Conservation (phyloP, 2,113 vertebrate species). For the Murina feae region DNA sequence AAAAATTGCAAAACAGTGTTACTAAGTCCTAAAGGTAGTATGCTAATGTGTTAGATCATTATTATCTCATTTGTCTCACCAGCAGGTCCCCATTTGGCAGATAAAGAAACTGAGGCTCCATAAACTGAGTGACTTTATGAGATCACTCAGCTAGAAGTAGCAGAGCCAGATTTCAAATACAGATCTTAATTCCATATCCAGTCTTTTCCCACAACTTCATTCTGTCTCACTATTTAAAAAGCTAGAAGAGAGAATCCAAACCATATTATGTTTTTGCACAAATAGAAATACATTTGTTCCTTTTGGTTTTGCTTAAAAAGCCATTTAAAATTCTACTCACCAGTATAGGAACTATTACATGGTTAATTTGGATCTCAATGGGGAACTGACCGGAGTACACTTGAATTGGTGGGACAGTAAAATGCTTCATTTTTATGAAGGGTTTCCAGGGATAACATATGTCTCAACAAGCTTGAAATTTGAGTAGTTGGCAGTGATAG, state of each 20-base stretch:
- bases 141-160: neutral
- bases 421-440: slow-evolving; percentile 59
- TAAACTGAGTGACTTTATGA: neutral
- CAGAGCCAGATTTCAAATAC: slow-evolving; percentile 7
- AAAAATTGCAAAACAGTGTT: neutral
- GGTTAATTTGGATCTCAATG: slow-evolving; percentile 54
- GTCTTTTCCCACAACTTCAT: neutral
- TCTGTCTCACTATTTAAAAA: slow-evolving; percentile 30
- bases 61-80: neutral
- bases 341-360: slow-evolving; percentile 32
- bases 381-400: slow-evolving; percentile 29
- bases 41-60: neutral
- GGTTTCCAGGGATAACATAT: slow-evolving; percentile 72
- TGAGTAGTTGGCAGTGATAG: slow-evolving; percentile 53
- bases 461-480: slow-evolving; percentile 70
- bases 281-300: slow-evolving; percentile 33
- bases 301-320: slow-evolving; percentile 58
- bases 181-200: neutral
- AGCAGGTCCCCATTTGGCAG: neutral
- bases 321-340: slow-evolving; percentile 41
- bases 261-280: slow-evolving; percentile 31
- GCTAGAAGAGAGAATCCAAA: slow-evolving; percentile 38
- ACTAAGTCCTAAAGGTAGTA: neutral
- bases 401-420: slow-evolving; percentile 47
- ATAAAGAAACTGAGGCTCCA: neutral